Conservation (phyloP, 30 jellyfish, hydroid and myxozoan species). For the Mastigias papua region DNA sequence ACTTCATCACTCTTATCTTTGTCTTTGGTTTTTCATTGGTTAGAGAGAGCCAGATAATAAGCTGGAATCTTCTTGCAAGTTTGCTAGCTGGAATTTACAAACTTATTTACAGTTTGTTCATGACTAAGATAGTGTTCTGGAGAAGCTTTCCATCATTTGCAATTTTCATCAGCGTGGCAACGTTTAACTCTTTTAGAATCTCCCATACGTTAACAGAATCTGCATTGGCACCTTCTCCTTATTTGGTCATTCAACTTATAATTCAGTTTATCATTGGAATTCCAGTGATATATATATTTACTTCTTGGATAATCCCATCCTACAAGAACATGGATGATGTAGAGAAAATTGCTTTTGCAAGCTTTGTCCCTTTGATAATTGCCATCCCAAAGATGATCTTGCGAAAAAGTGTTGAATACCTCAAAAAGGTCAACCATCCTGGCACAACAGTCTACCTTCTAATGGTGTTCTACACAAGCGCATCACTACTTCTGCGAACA, state of each 20-base stretch:
- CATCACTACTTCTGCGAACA: constrained; percentile 45
- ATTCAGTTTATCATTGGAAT: constrained; percentile 64
- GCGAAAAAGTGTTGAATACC: constrained; percentile 39
- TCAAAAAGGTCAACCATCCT: constrained; percentile 60
- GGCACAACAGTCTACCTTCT: constrained; percentile 70
- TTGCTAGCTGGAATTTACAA: constrained; percentile 49
- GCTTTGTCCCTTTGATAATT: constrained; percentile 62
- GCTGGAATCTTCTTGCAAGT: constrained; percentile 74
- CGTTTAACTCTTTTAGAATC: constrained; percentile 51
- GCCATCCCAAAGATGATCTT: constrained; percentile 60
- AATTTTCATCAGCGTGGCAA: constrained; percentile 25
- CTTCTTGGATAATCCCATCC: constrained; percentile 58
- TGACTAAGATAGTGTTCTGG: constrained; percentile 36
- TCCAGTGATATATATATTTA: constrained; percentile 57
- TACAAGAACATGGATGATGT: constrained; percentile 35
- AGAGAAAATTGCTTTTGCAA: constrained; percentile 48
- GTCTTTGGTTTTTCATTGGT: constrained; percentile 45
- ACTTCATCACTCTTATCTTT: constrained; percentile 33
- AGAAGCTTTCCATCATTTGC: constrained; percentile 58
- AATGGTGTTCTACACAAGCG: constrained; percentile 60
- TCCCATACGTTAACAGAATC: constrained; percentile 3
- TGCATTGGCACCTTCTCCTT: neutral
- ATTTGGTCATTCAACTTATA: constrained; percentile 24
- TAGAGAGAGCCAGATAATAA: constrained; percentile 26
- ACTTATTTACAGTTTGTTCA: constrained; percentile 31